Conservation (phyloP, 2,888 invertebrate genomes). For the Phalera bucephala region DNA sequence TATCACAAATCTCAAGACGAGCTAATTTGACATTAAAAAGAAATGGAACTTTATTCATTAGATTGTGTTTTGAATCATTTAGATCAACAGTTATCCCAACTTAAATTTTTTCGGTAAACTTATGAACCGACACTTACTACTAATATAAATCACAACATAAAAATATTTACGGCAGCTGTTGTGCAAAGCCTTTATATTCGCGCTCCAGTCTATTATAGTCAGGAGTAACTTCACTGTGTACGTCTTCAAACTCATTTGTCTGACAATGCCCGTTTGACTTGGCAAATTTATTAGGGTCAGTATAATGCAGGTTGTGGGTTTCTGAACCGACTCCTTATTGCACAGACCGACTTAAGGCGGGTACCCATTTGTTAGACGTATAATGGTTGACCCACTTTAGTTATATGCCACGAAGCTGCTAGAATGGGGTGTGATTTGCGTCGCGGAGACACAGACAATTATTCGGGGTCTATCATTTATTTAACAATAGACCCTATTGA, state of each 20-base stretch:
- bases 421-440: constrained; percentile 67
- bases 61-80: too few relatives aligned
- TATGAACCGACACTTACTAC: too few relatives aligned
- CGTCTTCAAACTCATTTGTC: constrained; percentile 69
- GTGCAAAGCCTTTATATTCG: constrained; percentile 18
- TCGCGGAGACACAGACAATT: constrained; percentile 55
- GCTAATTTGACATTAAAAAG: too few relatives aligned
- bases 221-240: constrained; percentile 33
- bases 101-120: too few relatives aligned
- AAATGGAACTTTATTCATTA: too few relatives aligned
- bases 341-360: constrained; percentile 67
- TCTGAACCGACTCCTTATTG: constrained; percentile 74
- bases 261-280: constrained; percentile 74
- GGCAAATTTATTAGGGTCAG: constrained; percentile 80
- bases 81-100: too few relatives aligned
- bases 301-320: constrained; percentile 79
- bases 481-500: constrained; percentile 40
- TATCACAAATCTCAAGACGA: too few relatives aligned
- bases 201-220: constrained; percentile 23
- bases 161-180: constrained; percentile 12
- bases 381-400: constrained; percentile 79
- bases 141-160: too few relatives aligned
- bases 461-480: constrained; percentile 37
- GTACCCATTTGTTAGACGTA: constrained; percentile 76
- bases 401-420: constrained; percentile 59